Conservation (phyloP, 92 coral and sea anemone species). For the Phenganax subtilis region DNA sequence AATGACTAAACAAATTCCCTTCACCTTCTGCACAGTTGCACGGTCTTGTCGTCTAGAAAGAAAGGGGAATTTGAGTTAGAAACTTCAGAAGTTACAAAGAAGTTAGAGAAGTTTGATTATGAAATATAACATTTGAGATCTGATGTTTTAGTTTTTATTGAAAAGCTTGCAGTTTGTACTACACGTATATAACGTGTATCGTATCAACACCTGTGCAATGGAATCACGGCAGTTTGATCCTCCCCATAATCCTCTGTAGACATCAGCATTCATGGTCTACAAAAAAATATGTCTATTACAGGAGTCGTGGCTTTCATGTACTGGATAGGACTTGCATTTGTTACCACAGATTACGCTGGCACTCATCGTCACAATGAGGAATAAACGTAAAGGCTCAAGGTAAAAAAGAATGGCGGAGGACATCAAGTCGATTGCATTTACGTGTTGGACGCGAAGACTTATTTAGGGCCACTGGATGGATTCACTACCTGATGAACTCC, state of each 20-base stretch:
- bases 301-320: neutral
- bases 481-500: conserved; percentile 69
- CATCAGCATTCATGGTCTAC: conserved; percentile 88
- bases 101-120: neutral
- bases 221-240: conserved; percentile 93
- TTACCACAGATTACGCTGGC: no score
- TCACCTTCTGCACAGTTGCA: conserved; percentile 77
- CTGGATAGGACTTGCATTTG: no score
- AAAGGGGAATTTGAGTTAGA: neutral
- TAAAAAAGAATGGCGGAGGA: no score
- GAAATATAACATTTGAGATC: neutral
- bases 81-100: neutral
- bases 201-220: conserved; percentile 67
- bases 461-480: no score
- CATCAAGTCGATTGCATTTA: no score
- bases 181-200: neutral
- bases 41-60: conserved; percentile 58
- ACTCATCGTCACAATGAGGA: no score
- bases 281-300: neutral
- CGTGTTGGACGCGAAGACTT: no score
- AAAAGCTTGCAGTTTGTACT: no score
- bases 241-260: conserved; percentile 94
- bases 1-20: neutral
- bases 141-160: no score
- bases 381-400: no score